phyloP scores from a whole-genome alignment of 2,113 vertebrate genomes.

The Rattus norvegicus region DNA sequence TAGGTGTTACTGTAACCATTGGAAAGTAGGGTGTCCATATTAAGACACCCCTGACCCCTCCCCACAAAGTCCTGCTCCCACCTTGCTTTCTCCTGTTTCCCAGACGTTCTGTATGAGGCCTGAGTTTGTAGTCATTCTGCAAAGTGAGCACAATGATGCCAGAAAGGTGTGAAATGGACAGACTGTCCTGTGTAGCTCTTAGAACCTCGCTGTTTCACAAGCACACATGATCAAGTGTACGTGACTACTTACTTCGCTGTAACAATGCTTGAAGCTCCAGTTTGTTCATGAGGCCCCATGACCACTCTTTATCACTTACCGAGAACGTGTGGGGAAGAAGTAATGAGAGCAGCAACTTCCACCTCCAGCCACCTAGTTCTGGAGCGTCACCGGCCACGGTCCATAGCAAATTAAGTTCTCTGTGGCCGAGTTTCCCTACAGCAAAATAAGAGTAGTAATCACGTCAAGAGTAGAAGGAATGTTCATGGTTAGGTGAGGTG shows the following conservation, averaged over 20 bases:
- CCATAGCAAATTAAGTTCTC: not conserved
- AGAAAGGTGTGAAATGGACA: not conserved
- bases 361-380: not conserved
- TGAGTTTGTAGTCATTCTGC: slow-evolving; percentile 29
- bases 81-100: not conserved
- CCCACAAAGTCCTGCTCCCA: not conserved
- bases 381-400: not conserved
- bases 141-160: not conserved
- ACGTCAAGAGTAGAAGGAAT: not conserved
- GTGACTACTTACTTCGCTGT: not conserved
- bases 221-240: not conserved
- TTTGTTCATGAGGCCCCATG: not conserved
- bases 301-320: not conserved
- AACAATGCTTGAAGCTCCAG: not conserved
- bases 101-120: not conserved
- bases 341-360: not conserved
- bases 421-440: not conserved
- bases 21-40: not conserved
- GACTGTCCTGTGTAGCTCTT: not conserved
- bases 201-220: not conserved
- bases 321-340: not conserved
- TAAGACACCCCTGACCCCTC: slow-evolving; percentile 24
- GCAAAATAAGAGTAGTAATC: not conserved
- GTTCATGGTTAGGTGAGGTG: not conserved
- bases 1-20: not conserved